Evolutionary conservation across 1,140 invertebrate genomes (phyloP).

Genomic region (Antheraea pernyi): DNA sequence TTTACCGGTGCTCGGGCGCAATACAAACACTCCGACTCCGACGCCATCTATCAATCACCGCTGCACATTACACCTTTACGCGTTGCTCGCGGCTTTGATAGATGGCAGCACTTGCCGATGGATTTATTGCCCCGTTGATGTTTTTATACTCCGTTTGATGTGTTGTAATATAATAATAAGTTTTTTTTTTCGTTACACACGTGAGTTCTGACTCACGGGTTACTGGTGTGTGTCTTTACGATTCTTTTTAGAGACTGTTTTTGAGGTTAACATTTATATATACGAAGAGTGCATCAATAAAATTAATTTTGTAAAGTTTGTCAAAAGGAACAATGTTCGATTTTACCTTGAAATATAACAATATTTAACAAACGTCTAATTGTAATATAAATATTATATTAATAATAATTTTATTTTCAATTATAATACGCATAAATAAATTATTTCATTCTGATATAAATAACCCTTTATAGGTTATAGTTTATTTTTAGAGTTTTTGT

Average conservation of each 20-base stretch:
- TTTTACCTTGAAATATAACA: too few species aligned
- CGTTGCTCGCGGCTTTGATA: constrained; percentile 48
- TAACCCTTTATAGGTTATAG: too few species aligned
- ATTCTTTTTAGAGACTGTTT: not conserved
- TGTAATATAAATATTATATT: too few species aligned
- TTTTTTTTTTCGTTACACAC: constrained; percentile 8
- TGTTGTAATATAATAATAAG: constrained; percentile 39
- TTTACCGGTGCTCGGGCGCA: not conserved
- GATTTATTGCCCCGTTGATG: constrained; percentile 55
- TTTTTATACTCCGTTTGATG: constrained; percentile 57
- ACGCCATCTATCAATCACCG: constrained; percentile 66
- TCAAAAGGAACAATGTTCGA: too few species aligned
- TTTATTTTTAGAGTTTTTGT: too few species aligned
- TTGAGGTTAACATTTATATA: not conserved
- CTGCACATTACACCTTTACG: constrained; percentile 56
- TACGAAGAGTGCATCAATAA: too few species aligned
- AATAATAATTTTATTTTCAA: too few species aligned
- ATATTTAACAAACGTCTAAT: too few species aligned
- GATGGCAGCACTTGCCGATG: constrained; percentile 60
- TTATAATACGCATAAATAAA: too few species aligned
- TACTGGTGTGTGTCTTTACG: not conserved
- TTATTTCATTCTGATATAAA: too few species aligned
- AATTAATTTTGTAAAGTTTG: too few species aligned
- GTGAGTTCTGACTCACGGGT: constrained; percentile 7
- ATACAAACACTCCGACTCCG: constrained; percentile 22